phyloP scores from a whole-genome alignment of 53 echinoderm and acorn worm species.

The Pentamera pediparva region DNA sequence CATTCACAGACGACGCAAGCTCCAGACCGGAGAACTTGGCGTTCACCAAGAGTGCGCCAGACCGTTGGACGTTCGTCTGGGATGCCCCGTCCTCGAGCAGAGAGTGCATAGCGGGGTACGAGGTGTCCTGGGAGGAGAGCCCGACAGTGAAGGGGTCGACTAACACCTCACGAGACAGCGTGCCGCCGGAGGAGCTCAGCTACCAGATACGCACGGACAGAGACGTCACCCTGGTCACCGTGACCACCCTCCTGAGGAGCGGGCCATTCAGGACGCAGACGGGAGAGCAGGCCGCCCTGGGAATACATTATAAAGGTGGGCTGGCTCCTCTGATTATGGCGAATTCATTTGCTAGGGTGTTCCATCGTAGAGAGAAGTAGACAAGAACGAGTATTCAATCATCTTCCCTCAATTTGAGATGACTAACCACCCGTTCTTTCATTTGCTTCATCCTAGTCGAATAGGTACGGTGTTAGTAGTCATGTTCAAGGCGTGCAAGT shows the following conservation, averaged over 20 bases:
- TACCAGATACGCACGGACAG: not conserved
- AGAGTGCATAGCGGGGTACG: slow-evolving; percentile 10
- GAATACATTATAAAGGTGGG: slow-evolving; percentile 6
- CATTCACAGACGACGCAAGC: not conserved
- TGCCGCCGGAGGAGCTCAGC: not conserved
- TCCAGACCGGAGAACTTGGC: slow-evolving; percentile 11
- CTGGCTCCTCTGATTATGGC: no score
- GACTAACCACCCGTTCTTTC: no score
- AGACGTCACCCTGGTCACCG: not conserved
- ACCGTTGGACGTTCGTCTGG: not conserved
- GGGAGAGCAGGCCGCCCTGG: not conserved
- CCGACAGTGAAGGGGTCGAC: not conserved
- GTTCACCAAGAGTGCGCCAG: not conserved
- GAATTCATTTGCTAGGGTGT: no score
- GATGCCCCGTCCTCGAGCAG: not conserved
- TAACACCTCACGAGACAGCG: not conserved
- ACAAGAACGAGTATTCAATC: no score
- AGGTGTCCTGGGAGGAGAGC: not conserved
- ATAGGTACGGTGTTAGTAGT: no score
- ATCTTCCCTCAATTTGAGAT: no score
- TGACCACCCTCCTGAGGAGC: slow-evolving; percentile 11
- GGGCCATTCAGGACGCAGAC: not conserved
- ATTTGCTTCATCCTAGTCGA: no score
- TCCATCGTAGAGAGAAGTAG: no score
- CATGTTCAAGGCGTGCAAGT: no score